Conservation (phyloP, 1,140 invertebrate species). For the Dolichoris vasculosae region DNA sequence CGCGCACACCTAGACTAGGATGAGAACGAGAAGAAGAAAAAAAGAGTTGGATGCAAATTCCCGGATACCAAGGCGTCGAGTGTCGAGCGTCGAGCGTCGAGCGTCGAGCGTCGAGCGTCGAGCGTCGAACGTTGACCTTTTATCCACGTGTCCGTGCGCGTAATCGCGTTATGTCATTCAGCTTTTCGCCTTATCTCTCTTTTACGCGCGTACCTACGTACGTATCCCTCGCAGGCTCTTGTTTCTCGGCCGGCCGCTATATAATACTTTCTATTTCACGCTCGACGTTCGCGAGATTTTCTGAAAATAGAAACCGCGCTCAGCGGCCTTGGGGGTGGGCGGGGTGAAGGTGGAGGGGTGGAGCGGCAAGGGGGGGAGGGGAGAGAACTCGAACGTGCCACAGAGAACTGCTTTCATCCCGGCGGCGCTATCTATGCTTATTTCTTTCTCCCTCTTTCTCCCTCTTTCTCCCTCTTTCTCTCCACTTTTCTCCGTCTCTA, state of each 20-base stretch:
- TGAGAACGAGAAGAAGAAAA: neutral
- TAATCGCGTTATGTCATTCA: conserved; percentile 49
- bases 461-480: neutral
- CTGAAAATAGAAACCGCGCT: conserved; percentile 51
- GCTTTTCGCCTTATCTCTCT: neutral
- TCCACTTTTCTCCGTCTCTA: neutral
- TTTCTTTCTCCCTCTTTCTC: neutral
- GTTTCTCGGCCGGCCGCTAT: neutral
- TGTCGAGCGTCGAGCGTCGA: neutral
- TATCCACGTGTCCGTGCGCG: conserved; percentile 32
- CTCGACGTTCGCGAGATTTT: conserved; percentile 42
- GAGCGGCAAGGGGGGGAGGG: neutral
- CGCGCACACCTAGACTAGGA: neutral
- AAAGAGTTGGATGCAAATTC: neutral
- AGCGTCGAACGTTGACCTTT: conserved; percentile 28
- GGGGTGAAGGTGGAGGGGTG: neutral
- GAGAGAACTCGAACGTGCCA: neutral
- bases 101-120: neutral
- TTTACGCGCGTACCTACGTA: neutral
- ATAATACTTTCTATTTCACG: conserved; percentile 53
- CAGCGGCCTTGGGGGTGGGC: conserved; percentile 33
- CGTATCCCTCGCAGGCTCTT: conserved; percentile 24
- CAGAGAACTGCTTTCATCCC: neutral
- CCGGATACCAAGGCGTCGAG: neutral
- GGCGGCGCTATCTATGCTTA: conserved; percentile 3